Percentiles rank a stretch among this genome's conserved stretches.
Evolutionary conservation across 92 coral and sea anemone genomes (phyloP).

Genomic region (Siderastrea radians): DNA sequence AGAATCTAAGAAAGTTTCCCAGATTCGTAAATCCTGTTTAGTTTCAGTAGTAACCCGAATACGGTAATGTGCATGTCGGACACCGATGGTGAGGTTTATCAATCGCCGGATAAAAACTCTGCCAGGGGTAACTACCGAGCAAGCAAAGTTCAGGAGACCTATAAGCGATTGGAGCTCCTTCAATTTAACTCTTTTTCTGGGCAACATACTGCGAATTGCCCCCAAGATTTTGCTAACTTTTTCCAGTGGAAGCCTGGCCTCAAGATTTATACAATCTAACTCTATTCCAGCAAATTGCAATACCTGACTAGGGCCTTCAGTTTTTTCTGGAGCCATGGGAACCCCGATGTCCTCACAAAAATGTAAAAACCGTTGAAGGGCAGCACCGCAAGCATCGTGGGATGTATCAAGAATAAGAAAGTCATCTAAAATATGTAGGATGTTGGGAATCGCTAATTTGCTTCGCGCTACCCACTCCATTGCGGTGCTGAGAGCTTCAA

Average conservation of each 20-base stretch:
- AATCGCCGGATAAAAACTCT: constrained; percentile 65
- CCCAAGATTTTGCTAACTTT: no score
- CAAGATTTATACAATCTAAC: no score
- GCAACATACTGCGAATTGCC: constrained; percentile 1
- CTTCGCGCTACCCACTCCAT: constrained; percentile 22
- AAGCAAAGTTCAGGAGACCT: constrained; percentile 53
- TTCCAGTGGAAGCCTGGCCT: no score
- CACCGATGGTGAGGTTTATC: constrained; percentile 49
- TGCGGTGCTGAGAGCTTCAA: background rate
- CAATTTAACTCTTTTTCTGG: constrained; percentile 44
- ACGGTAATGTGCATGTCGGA: constrained; percentile 21
- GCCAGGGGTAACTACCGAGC: constrained; percentile 63
- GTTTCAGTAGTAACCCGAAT: constrained; percentile 47
- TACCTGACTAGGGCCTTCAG: no score
- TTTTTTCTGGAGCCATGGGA: no score
- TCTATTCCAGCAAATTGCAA: no score
- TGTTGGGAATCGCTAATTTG: background rate
- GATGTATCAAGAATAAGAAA: background rate
- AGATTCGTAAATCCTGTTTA: constrained; percentile 37
- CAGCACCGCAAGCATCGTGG: no score
- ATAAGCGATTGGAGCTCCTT: constrained; percentile 3
- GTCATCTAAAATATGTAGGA: constrained; percentile 10
- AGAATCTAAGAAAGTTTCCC: no score
- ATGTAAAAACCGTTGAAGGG: no score
- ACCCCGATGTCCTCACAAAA: no score